Conservation (phyloP, 2,113 vertebrate species). For the Cnemophilus loriae region DNA sequence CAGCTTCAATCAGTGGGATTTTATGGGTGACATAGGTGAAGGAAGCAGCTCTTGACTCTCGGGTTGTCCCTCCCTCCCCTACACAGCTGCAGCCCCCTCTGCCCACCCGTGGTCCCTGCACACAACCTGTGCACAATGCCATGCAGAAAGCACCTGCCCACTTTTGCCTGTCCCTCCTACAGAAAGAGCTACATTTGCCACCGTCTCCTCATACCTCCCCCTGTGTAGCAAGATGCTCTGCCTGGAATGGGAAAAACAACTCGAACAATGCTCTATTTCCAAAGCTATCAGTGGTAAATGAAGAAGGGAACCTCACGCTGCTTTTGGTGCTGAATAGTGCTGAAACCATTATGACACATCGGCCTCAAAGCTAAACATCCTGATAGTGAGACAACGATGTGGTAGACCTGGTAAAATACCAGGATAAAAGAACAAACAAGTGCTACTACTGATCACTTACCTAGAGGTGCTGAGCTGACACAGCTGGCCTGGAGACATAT, state of each 20-base stretch:
- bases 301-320: not conserved
- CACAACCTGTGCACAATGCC: accelerated
- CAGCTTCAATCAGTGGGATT: not conserved
- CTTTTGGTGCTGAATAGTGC: not conserved
- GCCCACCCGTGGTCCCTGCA: not conserved
- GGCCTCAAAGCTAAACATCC: not conserved
- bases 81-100: not conserved
- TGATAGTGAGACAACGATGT: not conserved
- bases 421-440: not conserved
- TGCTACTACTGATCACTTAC: not conserved
- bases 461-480: not conserved
- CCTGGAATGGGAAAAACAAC: not conserved
- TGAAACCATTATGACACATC: not conserved
- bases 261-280: not conserved
- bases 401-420: not conserved
- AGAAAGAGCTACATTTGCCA: not conserved
- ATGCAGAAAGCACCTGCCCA: not conserved
- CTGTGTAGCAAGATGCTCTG: not conserved
- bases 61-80: not conserved
- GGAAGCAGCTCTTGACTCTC: not conserved
- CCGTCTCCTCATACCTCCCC: not conserved
- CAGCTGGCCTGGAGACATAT: not conserved
- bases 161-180: not conserved
- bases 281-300: not conserved
- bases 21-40: not conserved